Percentiles rank a stretch among this genome's conserved stretches.
Conservation (phyloP, 1,140 invertebrate genomes). For the Heliconius nattereri region DNA sequence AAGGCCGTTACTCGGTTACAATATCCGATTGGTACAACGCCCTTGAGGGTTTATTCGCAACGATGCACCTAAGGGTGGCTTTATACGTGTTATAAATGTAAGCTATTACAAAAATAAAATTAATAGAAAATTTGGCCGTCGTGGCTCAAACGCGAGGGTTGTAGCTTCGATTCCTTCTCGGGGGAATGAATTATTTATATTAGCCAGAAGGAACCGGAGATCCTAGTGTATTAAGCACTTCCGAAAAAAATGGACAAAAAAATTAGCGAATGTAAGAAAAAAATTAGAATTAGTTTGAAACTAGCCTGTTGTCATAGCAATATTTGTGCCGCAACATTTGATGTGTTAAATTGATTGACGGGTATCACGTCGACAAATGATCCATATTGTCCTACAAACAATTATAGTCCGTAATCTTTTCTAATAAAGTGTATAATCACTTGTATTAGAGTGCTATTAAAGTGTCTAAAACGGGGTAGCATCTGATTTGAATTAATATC, state of each 20-base stretch:
- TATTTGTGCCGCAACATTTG: slow-evolving; percentile 33
- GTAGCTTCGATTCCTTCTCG: too few species aligned
- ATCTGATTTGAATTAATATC: slow-evolving; percentile 30
- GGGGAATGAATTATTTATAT: too few species aligned
- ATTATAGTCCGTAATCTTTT: not conserved
- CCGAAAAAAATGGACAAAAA: too few species aligned
- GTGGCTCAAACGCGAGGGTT: too few species aligned
- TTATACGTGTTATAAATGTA: not conserved
- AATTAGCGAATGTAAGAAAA: not conserved
- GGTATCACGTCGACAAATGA: slow-evolving; percentile 24
- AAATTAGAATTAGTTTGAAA: not conserved
- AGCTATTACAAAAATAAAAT: not conserved
- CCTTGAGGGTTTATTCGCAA: slow-evolving; percentile 29
- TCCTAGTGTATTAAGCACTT: too few species aligned
- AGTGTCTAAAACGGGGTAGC: slow-evolving; percentile 13
- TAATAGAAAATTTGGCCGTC: too few species aligned
- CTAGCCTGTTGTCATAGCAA: slow-evolving; percentile 10
- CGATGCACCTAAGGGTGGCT: not conserved
- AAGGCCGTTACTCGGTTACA: slow-evolving; percentile 29
- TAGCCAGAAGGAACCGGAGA: too few species aligned
- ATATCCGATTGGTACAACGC: slow-evolving; percentile 34
- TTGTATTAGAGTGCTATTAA: slow-evolving; percentile 15
- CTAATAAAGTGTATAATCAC: slow-evolving; percentile 1
- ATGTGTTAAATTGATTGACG: slow-evolving; percentile 37
- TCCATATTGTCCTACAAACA: slow-evolving; percentile 11